Base-by-base conservation (phyloP, 2,113 vertebrate species). In the Eubucco bourcierii region DNA sequence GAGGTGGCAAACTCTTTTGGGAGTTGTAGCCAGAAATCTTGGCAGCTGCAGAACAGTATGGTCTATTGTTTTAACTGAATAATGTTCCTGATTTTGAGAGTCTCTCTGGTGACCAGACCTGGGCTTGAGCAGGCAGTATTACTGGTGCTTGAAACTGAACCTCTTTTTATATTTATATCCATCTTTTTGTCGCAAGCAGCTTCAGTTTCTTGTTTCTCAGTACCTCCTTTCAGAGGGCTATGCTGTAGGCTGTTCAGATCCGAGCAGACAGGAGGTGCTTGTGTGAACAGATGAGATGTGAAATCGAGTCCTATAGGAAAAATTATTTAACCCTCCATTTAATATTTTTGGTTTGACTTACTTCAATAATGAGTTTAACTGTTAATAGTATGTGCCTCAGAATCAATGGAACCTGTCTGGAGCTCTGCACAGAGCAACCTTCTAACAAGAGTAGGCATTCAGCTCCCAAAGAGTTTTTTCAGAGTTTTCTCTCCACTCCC, bases 111-210 rank as follows among this genome's bases (percentile, higher is more conserved):
- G 80, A 81, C 64, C 50, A 74, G 84, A 84, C 92, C 95, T 94
- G 96, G 93, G 90, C 93, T 95, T 90, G 50, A 88, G 92, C 80
- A 94, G 96, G 96, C 95, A 95, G 96, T 97, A 95, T 97, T 97
- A 97, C 95, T 97, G 97, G 97, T 98, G 97, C 96, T 97, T 97
- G 94, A 92, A 95, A 95, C 83, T 61, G 66, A 95, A 90, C 93
- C 87, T 92, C 90, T 97, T 98, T 97, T 97, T 80, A 60, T 89
- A 96, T 87, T 91, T 88, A 93, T 96, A 83, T 76, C 82, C 72
- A 28, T 93, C 88, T 87, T 94, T 92, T 85, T 97, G 97, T 95
- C 6, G 10, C 93, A 92, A 95, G 96, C 94, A 94, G 91, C 94
- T 97, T 95, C 84, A 87, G 91, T 87, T 77, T 96, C 93, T 90